Evolutionary conservation across 2,797 vertebrate genomes (phyloP).

Genomic region (Argyrosomus regius): DNA sequence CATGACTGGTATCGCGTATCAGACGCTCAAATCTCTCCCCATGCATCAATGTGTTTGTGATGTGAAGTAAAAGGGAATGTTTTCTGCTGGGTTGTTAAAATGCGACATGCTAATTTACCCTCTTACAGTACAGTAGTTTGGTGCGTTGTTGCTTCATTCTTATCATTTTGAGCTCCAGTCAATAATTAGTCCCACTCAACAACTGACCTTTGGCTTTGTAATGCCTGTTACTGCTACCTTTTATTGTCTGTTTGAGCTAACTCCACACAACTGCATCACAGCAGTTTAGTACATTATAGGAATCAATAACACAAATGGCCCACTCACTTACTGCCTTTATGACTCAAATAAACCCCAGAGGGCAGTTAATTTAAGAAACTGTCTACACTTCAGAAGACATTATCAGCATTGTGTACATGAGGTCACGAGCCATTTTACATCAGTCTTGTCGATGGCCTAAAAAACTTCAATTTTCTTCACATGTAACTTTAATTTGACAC

Average conservation of each 20-base stretch:
- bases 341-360: constrained; percentile 70
- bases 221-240: constrained; percentile 31
- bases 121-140: not conserved
- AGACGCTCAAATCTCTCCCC: constrained; percentile 37
- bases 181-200: constrained; percentile 30
- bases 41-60: constrained; percentile 14
- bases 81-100: constrained; percentile 33
- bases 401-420: constrained; percentile 43
- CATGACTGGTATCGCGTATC: constrained; percentile 11
- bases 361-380: constrained; percentile 62
- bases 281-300: constrained; percentile 66
- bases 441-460: constrained; percentile 29
- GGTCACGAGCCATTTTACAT: constrained; percentile 48
- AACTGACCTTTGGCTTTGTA: constrained; percentile 32
- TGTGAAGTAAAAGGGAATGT: constrained; percentile 22
- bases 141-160: constrained; percentile 3
- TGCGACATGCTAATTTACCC: constrained; percentile 26
- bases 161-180: constrained; percentile 22
- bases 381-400: constrained; percentile 60
- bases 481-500: not conserved
- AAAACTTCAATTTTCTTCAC: not conserved
- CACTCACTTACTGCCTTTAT: constrained; percentile 69
- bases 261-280: constrained; percentile 55
- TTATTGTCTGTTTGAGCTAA: constrained; percentile 57
- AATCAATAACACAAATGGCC: constrained; percentile 76